These are phyloP conservation scores for Mobula birostris DNA, from an alignment of 2,113 vertebrate genomes.

Conservation along the genomic window DNA sequence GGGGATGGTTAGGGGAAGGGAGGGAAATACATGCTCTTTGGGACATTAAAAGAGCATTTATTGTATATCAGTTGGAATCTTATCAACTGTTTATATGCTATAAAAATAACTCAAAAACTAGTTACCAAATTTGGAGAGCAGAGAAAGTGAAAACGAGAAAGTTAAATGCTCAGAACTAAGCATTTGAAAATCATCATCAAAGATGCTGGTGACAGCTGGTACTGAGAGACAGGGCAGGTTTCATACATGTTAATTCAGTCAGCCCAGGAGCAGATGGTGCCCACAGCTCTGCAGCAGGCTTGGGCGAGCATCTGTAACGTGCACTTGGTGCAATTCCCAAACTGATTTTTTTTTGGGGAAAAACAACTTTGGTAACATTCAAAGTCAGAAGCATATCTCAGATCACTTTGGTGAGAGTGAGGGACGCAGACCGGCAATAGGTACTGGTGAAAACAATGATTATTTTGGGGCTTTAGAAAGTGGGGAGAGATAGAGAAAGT, in stretches of 20 bases:
- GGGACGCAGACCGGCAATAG: too few species aligned
- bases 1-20: background rate
- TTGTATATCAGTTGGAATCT: background rate
- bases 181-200: slow-evolving; percentile 14
- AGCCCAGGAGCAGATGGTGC: slow-evolving; percentile 6
- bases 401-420: background rate
- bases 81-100: background rate
- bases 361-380: background rate
- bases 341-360: background rate
- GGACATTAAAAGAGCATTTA: background rate
- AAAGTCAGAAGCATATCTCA: slow-evolving; percentile 3
- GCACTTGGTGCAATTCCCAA: slow-evolving; percentile 10
- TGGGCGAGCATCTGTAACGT: background rate
- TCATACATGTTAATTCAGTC: slow-evolving; percentile 11
- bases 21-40: background rate
- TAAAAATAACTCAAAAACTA: slow-evolving; percentile 27
- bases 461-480: too few species aligned
- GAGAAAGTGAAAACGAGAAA: slow-evolving; percentile 28
- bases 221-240: slow-evolving; percentile 23
- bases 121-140: slow-evolving; percentile 24
- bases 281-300: background rate
- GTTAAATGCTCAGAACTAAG: slow-evolving; percentile 5
- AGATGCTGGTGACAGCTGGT: background rate
- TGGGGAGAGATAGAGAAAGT: background rate
- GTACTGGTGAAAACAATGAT: too few species aligned